phyloP scores from a whole-genome alignment of 2,113 vertebrate genomes.

The Oophaga pumilio region DNA sequence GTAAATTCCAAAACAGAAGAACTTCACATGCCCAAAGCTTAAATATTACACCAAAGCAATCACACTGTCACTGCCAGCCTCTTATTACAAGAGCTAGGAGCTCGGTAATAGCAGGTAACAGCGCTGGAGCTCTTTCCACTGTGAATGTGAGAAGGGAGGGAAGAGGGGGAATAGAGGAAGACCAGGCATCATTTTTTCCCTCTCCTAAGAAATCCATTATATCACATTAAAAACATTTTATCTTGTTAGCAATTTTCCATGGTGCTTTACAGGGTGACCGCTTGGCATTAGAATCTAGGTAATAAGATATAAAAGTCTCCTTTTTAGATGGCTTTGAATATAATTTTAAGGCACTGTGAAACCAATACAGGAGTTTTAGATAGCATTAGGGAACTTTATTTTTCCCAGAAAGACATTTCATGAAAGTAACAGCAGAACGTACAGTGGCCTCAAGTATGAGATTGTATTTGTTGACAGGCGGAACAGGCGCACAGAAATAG shows the following conservation, averaged over 20 bases:
- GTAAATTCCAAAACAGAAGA: slow-evolving; percentile 55
- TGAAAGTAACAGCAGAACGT: slow-evolving; percentile 42
- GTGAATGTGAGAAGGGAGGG: slow-evolving; percentile 55
- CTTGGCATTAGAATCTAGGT: slow-evolving; percentile 57
- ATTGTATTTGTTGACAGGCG: slow-evolving; percentile 50
- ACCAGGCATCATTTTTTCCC: slow-evolving; percentile 56
- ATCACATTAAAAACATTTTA: slow-evolving; percentile 60
- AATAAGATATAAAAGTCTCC: slow-evolving; percentile 59
- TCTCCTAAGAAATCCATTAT: slow-evolving; percentile 58
- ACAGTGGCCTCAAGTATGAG: slow-evolving; percentile 26
- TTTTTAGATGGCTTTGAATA: slow-evolving; percentile 55
- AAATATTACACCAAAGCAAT: slow-evolving; percentile 59
- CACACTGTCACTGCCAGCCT: slow-evolving; percentile 54
- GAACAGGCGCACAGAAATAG: slow-evolving; percentile 29
- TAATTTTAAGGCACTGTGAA: slow-evolving; percentile 58
- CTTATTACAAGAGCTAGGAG: slow-evolving; percentile 54
- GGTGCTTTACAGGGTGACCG: slow-evolving; percentile 59
- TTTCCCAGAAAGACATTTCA: slow-evolving; percentile 44
- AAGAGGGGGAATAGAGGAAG: slow-evolving; percentile 41
- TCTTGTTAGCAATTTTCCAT: slow-evolving; percentile 59
- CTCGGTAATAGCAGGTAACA: slow-evolving; percentile 57
- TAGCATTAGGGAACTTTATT: slow-evolving; percentile 52
- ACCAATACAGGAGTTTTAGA: slow-evolving; percentile 57
- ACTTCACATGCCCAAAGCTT: slow-evolving; percentile 48
- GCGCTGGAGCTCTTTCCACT: slow-evolving; percentile 54